Percentiles rank a stretch among this genome's conserved stretches.
Conservation (phyloP, 92 coral and sea anemone species). For the Epizoanthus scotinus region DNA sequence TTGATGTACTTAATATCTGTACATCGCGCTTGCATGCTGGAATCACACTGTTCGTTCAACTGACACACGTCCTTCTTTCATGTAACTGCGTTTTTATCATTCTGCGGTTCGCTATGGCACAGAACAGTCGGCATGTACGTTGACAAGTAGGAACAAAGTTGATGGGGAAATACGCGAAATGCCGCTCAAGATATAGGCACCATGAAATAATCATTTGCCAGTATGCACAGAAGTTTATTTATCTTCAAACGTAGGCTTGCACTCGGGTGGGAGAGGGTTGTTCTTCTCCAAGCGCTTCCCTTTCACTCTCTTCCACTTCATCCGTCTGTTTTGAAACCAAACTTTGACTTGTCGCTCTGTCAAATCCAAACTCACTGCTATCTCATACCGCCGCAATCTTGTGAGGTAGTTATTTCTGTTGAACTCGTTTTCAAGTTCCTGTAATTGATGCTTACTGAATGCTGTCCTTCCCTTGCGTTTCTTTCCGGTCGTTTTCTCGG, state of each 20-base stretch:
- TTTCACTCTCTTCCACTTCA: conserved; percentile 99
- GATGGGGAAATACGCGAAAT: background rate
- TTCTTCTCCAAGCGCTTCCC: conserved; percentile 95
- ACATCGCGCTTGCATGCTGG: background rate
- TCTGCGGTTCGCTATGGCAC: background rate
- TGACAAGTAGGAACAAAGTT: background rate
- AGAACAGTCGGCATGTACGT: background rate
- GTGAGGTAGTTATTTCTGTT: conserved; percentile 96
- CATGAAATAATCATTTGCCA: conserved; percentile 2
- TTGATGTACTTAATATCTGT: background rate
- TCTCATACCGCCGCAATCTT: conserved; percentile 94
- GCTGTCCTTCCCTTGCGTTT: conserved; percentile 98
- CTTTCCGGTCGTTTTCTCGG: conserved; percentile 77
- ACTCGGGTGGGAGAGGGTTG: conserved; percentile 42
- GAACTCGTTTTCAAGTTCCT: conserved; percentile 98
- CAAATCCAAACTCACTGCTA: conserved; percentile 95
- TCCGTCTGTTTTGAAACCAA: conserved; percentile 97
- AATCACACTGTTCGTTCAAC: conserved; percentile 1
- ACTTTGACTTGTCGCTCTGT: conserved; percentile 99
- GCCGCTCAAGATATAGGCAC: background rate
- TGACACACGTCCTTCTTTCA: background rate
- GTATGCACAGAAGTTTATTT: background rate
- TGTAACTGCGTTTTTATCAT: background rate
- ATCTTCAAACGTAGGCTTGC: conserved; percentile 21
- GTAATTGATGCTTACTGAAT: conserved; percentile 97